phyloP scores from a whole-genome alignment of 2,888 invertebrate genomes.

The Ectemnius cavifrons region DNA sequence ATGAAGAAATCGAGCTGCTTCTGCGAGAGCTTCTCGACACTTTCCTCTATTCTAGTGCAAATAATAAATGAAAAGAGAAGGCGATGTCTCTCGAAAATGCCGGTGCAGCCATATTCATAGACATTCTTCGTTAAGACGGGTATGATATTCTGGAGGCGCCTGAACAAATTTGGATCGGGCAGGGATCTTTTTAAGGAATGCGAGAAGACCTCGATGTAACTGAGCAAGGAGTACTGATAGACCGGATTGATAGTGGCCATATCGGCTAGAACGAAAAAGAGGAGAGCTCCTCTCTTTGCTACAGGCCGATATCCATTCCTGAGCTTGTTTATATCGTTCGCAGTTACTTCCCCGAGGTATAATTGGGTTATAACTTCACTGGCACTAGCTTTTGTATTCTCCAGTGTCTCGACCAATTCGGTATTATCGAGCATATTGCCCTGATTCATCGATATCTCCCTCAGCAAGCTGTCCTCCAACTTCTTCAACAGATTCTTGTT shows the following conservation, averaged over 20 bases:
- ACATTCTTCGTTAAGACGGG: slow-evolving; percentile 91
- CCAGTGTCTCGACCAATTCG: slow-evolving; percentile 90
- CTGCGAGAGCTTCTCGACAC: slow-evolving; percentile 82
- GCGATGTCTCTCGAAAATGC: slow-evolving; percentile 95
- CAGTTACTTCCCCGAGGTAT: slow-evolving; percentile 86
- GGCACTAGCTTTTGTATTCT: slow-evolving; percentile 93
- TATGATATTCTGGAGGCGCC: slow-evolving; percentile 89
- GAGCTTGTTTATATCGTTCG: slow-evolving; percentile 88
- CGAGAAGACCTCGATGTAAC: slow-evolving; percentile 91
- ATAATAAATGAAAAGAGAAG: slow-evolving; percentile 95
- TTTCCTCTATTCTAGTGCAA: slow-evolving; percentile 89
- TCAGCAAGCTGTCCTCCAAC: slow-evolving; percentile 90
- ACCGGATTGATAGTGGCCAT: slow-evolving; percentile 93
- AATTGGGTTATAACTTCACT: slow-evolving; percentile 88
- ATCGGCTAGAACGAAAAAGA: slow-evolving; percentile 94
- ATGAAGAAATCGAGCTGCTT: slow-evolving; percentile 93
- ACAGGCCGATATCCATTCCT: slow-evolving; percentile 92
- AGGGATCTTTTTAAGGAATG: slow-evolving; percentile 89
- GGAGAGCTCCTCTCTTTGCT: slow-evolving; percentile 91
- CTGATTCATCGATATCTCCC: slow-evolving; percentile 90
- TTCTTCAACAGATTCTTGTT: slow-evolving; percentile 91
- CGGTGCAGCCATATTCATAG: slow-evolving; percentile 94
- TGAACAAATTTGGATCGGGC: slow-evolving; percentile 87
- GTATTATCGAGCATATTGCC: slow-evolving; percentile 96
- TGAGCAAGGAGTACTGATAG: slow-evolving; percentile 94